phyloP scores from a whole-genome alignment of 2,113 vertebrate species.

The Lanius ludovicianus region DNA sequence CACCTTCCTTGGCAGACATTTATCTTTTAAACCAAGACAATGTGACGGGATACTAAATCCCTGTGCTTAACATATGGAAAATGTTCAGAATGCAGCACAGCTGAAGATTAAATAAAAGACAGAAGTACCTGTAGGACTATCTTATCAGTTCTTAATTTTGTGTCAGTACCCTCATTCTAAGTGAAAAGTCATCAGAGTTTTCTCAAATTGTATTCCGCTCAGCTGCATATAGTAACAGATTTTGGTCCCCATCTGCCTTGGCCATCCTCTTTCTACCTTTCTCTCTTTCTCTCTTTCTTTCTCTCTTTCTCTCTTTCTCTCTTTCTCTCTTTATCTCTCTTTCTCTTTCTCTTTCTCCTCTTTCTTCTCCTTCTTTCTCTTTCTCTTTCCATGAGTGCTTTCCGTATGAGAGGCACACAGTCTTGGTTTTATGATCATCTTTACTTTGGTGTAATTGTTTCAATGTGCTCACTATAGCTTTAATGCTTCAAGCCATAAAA shows the following conservation, averaged over 20 bases:
- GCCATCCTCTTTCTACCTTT: background rate
- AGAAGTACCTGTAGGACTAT: background rate
- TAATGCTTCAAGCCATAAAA: constrained; percentile 39
- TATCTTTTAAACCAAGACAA: background rate
- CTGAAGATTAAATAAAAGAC: background rate
- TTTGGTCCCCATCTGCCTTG: background rate
- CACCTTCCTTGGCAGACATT: background rate
- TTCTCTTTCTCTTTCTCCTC: background rate
- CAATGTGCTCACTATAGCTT: constrained; percentile 22
- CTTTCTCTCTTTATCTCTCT: background rate
- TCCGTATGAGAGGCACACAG: background rate
- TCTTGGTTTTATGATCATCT: constrained; percentile 10
- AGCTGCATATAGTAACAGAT: background rate
- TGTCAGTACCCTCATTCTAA: background rate
- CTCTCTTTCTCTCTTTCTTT: background rate
- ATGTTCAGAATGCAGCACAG: background rate
- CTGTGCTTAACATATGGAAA: background rate
- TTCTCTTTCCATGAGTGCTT: background rate
- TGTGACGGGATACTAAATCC: background rate
- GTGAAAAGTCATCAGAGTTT: background rate
- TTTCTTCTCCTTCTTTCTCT: too few relatives aligned
- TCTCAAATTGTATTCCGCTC: background rate
- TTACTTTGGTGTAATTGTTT: constrained; percentile 35
- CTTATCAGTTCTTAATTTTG: background rate
- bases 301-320: background rate